phyloP scores from a whole-genome alignment of 1,140 invertebrate genomes.

The Sarcophaga peregrina region DNA sequence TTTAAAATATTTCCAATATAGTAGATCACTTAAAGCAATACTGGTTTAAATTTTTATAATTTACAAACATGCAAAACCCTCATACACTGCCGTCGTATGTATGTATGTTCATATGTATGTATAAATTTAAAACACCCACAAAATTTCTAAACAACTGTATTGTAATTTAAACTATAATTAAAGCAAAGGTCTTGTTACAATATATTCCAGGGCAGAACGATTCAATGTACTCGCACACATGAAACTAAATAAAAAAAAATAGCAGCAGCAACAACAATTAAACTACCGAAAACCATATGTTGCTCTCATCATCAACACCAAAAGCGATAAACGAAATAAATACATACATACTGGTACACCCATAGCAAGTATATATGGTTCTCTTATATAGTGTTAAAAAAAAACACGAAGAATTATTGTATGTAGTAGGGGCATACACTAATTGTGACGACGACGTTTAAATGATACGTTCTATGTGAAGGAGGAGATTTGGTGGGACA shows the following conservation, averaged over 20 bases:
- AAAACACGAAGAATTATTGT: neutral
- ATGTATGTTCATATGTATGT: neutral
- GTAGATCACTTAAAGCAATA: no score
- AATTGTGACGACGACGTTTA: neutral
- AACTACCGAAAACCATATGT: constrained; percentile 31
- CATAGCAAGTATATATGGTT: neutral
- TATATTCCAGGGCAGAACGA: neutral
- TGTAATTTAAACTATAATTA: constrained; percentile 17
- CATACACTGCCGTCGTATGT: neutral
- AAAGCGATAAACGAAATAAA: constrained; percentile 16
- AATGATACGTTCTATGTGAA: no score
- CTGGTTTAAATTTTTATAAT: no score
- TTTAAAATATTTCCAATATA: no score
- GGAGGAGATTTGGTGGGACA: no score
- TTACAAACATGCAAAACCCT: no score
- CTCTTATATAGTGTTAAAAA: neutral
- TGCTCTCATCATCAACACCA: constrained; percentile 25
- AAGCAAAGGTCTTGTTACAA: neutral
- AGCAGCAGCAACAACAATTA: constrained; percentile 9
- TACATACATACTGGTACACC: neutral
- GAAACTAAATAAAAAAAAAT: neutral
- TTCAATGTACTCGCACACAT: neutral
- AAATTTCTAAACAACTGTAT: neutral
- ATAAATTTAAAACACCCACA: neutral
- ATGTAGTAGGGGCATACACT: neutral